Percentiles rank a stretch among this genome's conserved stretches.
Evolutionary conservation across 1,140 invertebrate species (phyloP).

Genomic region (Drosophila bocki): DNA sequence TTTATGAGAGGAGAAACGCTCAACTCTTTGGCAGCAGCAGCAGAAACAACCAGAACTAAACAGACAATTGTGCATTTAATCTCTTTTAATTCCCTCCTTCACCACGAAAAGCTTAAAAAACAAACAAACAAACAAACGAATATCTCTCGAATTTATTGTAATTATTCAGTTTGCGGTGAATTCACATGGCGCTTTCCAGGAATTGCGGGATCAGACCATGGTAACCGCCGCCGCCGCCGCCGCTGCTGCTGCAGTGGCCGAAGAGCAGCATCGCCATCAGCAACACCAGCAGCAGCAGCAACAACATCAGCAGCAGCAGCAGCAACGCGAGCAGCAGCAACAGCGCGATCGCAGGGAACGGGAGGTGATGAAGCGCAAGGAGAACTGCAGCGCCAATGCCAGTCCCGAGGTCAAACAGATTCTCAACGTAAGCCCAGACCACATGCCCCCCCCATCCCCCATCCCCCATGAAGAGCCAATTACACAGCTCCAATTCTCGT

Average conservation of each 20-base stretch:
- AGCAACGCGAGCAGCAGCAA: conserved; percentile 85
- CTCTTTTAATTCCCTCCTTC: neutral
- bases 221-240: conserved; percentile 89
- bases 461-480: neutral
- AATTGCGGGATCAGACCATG: conserved; percentile 94
- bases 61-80: conserved; percentile 15
- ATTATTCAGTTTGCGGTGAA: conserved; percentile 85
- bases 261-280: conserved; percentile 85
- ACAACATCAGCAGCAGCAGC: conserved; percentile 84
- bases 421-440: conserved; percentile 88
- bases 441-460: too few relatives aligned
- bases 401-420: conserved; percentile 98
- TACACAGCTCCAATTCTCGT: neutral
- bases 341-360: conserved; percentile 88
- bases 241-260: conserved; percentile 84
- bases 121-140: conserved; percentile 33
- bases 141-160: conserved; percentile 70
- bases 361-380: conserved; percentile 90
- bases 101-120: conserved; percentile 24
- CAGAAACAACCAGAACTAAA: neutral
- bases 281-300: conserved; percentile 89
- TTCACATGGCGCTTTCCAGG: conserved; percentile 86
- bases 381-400: conserved; percentile 97
- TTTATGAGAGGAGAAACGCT: neutral
- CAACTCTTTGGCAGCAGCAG: neutral